phyloP scores from a whole-genome alignment of 2,888 invertebrate genomes.

The Mystacides longicornis region DNA sequence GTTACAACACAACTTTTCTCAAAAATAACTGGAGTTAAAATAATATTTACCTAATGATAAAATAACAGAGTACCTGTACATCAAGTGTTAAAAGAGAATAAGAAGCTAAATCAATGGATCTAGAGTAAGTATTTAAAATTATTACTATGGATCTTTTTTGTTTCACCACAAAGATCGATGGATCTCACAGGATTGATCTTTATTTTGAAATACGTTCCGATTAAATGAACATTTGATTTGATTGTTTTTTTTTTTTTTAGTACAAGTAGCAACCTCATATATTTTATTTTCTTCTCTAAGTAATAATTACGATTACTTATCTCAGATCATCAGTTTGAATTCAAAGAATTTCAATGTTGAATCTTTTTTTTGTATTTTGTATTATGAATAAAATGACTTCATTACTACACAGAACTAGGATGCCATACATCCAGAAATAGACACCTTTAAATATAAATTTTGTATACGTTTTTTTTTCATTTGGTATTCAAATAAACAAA shows the following conservation, averaged over 20 bases:
- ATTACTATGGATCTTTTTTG: conserved; percentile 1
- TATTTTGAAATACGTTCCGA: background rate
- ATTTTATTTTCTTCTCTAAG: background rate
- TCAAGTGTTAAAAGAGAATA: too few relatives aligned
- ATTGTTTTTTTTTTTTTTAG: background rate
- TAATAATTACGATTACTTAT: background rate
- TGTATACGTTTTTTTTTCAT: too few relatives aligned
- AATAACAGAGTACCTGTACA: too few relatives aligned
- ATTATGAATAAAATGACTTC: too few relatives aligned
- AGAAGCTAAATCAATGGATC: conserved; percentile 11
- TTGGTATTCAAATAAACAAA: too few relatives aligned
- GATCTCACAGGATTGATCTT: background rate
- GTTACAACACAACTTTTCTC: too few relatives aligned
- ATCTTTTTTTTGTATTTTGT: too few relatives aligned
- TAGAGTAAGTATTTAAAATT: background rate
- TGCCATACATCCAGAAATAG: too few relatives aligned
- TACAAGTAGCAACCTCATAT: background rate
- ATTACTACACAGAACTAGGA: too few relatives aligned
- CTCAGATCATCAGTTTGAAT: background rate
- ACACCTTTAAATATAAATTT: too few relatives aligned
- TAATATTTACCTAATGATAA: too few relatives aligned
- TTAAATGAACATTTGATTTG: background rate
- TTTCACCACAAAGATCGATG: background rate
- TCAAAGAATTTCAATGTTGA: background rate
- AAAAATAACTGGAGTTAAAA: too few relatives aligned